phyloP scores from a whole-genome alignment of 2,113 vertebrate species.

The Scytalopus superciliaris region DNA sequence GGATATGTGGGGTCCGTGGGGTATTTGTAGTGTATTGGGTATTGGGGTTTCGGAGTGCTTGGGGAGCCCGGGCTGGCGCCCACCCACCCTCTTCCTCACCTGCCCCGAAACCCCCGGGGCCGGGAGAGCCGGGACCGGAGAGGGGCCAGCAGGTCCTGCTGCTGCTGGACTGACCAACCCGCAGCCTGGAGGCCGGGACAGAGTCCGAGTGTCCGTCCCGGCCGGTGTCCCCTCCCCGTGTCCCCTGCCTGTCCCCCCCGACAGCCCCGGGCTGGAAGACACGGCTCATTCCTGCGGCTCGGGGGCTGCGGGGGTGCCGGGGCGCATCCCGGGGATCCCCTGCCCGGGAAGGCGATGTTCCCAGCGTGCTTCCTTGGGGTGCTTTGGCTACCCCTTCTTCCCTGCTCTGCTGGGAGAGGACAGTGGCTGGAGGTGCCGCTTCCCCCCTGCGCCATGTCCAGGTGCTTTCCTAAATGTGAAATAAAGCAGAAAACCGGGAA shows the following conservation, averaged over 20 bases:
- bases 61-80: not conserved
- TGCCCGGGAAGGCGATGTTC: not conserved
- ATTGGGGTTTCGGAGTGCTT: not conserved
- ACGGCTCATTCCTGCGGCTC: not conserved
- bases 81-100: accelerated
- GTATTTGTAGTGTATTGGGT: not conserved
- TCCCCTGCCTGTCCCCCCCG: not conserved
- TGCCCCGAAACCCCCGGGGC: not conserved
- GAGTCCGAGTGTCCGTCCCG: not conserved
- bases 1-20: not conserved
- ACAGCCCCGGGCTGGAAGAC: not conserved
- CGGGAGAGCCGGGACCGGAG: accelerated
- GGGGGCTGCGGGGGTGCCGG: not conserved
- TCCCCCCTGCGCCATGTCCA: not conserved
- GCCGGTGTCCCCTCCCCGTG: not conserved
- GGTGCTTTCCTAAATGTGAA: not conserved
- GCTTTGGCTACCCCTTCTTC: not conserved
- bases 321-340: not conserved
- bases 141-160: not conserved
- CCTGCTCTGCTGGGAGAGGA: no score
- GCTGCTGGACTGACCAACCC: not conserved
- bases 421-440: not conserved
- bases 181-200: not conserved
- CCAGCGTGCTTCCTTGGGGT: not conserved
- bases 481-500: not conserved